Conservation (phyloP, 2,888 invertebrate species). For the Caradrina clavipalpis region DNA sequence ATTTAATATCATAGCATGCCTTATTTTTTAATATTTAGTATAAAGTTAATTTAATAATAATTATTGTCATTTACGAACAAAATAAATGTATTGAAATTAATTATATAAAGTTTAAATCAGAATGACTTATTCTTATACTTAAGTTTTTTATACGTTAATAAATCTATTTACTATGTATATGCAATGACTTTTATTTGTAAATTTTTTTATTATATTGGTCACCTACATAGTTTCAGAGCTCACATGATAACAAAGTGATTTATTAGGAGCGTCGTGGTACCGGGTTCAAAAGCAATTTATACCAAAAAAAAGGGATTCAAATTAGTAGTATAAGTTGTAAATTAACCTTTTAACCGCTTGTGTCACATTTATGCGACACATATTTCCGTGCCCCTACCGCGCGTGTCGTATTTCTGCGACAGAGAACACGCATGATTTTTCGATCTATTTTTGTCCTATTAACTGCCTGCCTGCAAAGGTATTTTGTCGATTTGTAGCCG, state of each 20-base stretch:
- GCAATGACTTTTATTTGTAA: conserved; percentile 25
- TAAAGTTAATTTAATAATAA: conserved; percentile 9
- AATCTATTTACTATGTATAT: conserved; percentile 44
- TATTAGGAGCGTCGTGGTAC: background rate
- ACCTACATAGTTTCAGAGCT: background rate
- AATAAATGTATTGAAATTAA: conserved; percentile 39
- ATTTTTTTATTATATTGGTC: background rate
- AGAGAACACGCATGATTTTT: too few relatives aligned
- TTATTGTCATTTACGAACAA: conserved; percentile 44
- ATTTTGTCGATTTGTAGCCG: too few relatives aligned
- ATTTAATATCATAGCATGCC: conserved; percentile 11
- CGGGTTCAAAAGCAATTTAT: background rate
- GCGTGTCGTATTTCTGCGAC: too few relatives aligned
- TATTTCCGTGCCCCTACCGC: too few relatives aligned
- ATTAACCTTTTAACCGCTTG: too few relatives aligned
- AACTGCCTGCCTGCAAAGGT: too few relatives aligned
- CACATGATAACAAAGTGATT: background rate
- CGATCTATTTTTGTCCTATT: too few relatives aligned
- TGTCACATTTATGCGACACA: too few relatives aligned
- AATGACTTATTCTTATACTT: conserved; percentile 36
- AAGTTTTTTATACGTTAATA: conserved; percentile 53
- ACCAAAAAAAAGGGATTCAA: too few relatives aligned
- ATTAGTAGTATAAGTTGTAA: too few relatives aligned
- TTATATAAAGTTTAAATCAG: conserved; percentile 20
- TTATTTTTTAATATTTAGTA: conserved; percentile 17